phyloP scores from a whole-genome alignment of 2,888 invertebrate species.

The Agonopterix heracliana region DNA sequence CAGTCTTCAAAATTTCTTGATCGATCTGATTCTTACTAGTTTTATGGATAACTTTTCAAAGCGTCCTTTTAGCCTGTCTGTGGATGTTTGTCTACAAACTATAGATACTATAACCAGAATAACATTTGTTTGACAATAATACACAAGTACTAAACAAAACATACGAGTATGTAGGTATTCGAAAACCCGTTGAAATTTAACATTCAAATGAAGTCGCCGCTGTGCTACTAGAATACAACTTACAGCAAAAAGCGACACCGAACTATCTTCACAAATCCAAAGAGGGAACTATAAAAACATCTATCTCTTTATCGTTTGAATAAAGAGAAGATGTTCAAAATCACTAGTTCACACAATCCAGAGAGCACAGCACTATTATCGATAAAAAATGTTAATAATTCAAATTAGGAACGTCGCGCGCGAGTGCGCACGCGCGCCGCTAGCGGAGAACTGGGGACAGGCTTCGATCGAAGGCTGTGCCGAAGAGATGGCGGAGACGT shows the following conservation, averaged over 20 bases:
- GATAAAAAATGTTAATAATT: slow-evolving; percentile 10
- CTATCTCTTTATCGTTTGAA: slow-evolving; percentile 56
- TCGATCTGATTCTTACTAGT: too few relatives aligned
- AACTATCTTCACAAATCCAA: slow-evolving; percentile 17
- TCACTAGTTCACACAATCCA: slow-evolving; percentile 20
- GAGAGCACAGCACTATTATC: slow-evolving; percentile 34
- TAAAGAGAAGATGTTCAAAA: slow-evolving; percentile 60
- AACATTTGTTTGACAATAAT: too few relatives aligned
- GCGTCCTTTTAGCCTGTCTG: too few relatives aligned
- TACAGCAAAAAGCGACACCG: slow-evolving; percentile 17
- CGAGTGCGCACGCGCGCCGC: slow-evolving; percentile 58
- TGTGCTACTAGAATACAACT: slow-evolving; percentile 11
- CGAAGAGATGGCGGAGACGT: slow-evolving; percentile 33
- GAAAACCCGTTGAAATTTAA: slow-evolving; percentile 7
- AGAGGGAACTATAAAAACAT: slow-evolving; percentile 41
- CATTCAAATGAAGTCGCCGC: slow-evolving; percentile 10
- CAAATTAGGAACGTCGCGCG: slow-evolving; percentile 31
- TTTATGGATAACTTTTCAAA: too few relatives aligned
- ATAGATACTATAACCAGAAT: too few relatives aligned
- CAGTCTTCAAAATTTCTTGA: too few relatives aligned
- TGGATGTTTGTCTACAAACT: too few relatives aligned
- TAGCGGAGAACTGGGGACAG: slow-evolving; percentile 47
- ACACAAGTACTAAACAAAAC: too few relatives aligned
- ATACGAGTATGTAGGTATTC: neutral
- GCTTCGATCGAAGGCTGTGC: slow-evolving; percentile 44